A percentile compares a stretch with the other conserved stretches of the same genome.
These are phyloP conservation scores for Exocentrus adspersus DNA, from an alignment of 2,888 invertebrate species.

Conservation along the genomic window DNA sequence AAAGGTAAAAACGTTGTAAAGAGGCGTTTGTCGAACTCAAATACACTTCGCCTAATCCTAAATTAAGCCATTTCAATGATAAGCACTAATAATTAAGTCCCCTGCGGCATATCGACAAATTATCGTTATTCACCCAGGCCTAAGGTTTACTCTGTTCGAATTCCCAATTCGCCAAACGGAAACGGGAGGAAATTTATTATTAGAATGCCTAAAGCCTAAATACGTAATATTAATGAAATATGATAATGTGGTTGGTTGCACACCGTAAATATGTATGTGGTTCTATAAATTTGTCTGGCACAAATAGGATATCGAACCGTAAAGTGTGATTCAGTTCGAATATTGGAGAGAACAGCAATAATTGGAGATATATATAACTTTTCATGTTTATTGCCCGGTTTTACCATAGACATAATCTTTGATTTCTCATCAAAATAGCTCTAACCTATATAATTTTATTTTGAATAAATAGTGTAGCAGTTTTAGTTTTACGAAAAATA, in stretches of 20 bases:
- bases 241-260: neutral
- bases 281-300: neutral
- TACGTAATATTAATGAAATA: neutral
- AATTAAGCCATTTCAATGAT: neutral
- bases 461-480: too few species aligned
- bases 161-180: constrained; percentile 4
- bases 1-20: too few species aligned
- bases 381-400: too few species aligned
- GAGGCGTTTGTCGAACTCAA: too few species aligned
- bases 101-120: neutral
- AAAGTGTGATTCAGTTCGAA: neutral
- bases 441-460: too few species aligned
- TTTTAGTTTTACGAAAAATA: too few species aligned
- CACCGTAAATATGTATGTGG: constrained; percentile 1
- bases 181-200: constrained; percentile 11
- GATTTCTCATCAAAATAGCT: too few species aligned
- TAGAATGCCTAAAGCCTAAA: neutral
- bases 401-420: too few species aligned
- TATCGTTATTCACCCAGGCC: neutral
- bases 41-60: neutral
- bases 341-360: too few species aligned
- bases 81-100: constrained; percentile 5
- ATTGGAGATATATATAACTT: neutral
- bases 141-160: constrained; percentile 9
- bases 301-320: neutral